Evolutionary conservation across 2,797 vertebrate species (phyloP).

Genomic region (Mormyrops attenuatus): DNA sequence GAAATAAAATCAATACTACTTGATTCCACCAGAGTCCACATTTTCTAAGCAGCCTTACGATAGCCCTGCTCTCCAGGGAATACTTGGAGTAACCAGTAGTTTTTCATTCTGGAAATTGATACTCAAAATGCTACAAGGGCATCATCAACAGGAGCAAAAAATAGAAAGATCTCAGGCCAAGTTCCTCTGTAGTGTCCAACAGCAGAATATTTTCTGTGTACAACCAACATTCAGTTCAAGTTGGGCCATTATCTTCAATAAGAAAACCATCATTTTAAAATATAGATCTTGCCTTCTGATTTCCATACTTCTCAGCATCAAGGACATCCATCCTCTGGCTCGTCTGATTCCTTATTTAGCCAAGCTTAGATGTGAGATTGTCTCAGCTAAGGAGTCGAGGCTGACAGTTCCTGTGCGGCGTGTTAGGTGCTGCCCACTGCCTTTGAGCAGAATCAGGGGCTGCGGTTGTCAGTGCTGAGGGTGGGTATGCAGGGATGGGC

Average conservation of each 20-base stretch:
- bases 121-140: not conserved
- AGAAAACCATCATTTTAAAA: not conserved
- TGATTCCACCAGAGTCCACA: not conserved
- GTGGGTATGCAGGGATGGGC: slow-evolving; percentile 28
- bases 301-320: not conserved
- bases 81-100: not conserved
- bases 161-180: not conserved
- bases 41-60: not conserved
- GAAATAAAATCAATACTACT: not conserved
- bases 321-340: not conserved
- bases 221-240: not conserved
- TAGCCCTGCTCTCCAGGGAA: not conserved
- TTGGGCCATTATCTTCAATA: not conserved
- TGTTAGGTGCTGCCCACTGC: not conserved
- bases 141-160: not conserved
- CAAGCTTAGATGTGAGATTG: not conserved
- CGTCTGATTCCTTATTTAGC: not conserved
- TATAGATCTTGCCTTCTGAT: not conserved
- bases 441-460: not conserved
- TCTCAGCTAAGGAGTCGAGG: not conserved
- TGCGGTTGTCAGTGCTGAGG: slow-evolving; percentile 46
- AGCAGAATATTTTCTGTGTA: not conserved
- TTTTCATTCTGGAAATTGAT: not conserved
- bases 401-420: not conserved
- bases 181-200: not conserved